Evolutionary conservation across 2,888 invertebrate species (phyloP).

Genomic region (Luffia ferchaultella): DNA sequence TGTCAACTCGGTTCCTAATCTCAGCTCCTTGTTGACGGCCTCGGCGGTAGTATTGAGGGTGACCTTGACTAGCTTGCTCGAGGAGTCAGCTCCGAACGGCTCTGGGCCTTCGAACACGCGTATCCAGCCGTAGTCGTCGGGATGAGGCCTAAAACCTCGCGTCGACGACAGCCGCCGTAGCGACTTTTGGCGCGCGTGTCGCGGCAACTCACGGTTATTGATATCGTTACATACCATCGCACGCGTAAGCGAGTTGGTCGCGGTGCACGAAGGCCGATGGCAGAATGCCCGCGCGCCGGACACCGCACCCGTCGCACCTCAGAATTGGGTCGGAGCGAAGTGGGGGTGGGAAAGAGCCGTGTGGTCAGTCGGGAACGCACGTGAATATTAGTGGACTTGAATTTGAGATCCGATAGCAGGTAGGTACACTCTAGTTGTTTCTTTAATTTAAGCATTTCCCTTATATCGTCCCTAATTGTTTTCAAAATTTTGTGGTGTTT

Average conservation of each 20-base stretch:
- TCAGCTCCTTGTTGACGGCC: slow-evolving; percentile 55
- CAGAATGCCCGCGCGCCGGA: slow-evolving; percentile 29
- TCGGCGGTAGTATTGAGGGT: slow-evolving; percentile 65
- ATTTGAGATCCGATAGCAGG: not conserved
- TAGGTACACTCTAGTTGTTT: not conserved
- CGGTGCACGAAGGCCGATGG: slow-evolving; percentile 22
- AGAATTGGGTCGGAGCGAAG: slow-evolving; percentile 53
- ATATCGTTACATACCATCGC: slow-evolving; percentile 59
- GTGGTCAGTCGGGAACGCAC: slow-evolving; percentile 6
- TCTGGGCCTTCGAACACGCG: slow-evolving; percentile 68
- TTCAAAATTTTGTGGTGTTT: too few species aligned
- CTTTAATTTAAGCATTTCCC: slow-evolving; percentile 18
- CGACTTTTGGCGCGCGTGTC: slow-evolving; percentile 39
- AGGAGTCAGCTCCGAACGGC: slow-evolving; percentile 54
- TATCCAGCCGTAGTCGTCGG: slow-evolving; percentile 62
- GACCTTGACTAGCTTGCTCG: slow-evolving; percentile 64
- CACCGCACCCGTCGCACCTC: slow-evolving; percentile 32
- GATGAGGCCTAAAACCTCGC: slow-evolving; percentile 47
- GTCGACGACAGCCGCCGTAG: slow-evolving; percentile 59
- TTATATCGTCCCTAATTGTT: slow-evolving; percentile 2
- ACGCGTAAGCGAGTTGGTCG: slow-evolving; percentile 13
- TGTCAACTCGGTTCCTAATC: slow-evolving; percentile 52
- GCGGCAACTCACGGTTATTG: slow-evolving; percentile 56
- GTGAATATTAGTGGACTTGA: not conserved
- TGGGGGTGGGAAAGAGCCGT: slow-evolving; percentile 38